A percentile compares a stretch with the other conserved stretches of the same genome.
Conservation (phyloP, 2,797 vertebrate genomes). For the Melanotaenia nigrans region DNA sequence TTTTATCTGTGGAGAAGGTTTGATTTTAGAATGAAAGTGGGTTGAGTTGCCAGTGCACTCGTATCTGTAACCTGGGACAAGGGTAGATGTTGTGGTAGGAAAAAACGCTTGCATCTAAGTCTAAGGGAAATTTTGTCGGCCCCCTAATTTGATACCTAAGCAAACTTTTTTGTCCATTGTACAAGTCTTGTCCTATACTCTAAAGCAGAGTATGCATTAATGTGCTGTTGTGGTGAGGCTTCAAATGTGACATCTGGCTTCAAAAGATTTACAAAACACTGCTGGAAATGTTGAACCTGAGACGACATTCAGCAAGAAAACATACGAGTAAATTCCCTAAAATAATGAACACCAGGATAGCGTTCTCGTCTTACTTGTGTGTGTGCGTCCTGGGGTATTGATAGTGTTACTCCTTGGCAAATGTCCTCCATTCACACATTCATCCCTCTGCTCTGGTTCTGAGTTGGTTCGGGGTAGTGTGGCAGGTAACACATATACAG, state of each 20-base stretch:
- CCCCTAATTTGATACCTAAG: no score
- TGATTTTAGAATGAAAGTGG: not conserved
- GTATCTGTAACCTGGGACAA: no score
- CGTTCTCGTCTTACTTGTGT: conserved; percentile 28
- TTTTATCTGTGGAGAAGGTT: not conserved
- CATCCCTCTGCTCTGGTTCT: conserved; percentile 39
- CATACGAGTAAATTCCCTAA: not conserved
- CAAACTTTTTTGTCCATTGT: no score
- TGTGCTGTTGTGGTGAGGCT: no score
- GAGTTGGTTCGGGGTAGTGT: conserved; percentile 34
- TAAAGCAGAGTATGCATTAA: no score
- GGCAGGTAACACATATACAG: not conserved
- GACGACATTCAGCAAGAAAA: not conserved
- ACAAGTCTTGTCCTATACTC: no score
- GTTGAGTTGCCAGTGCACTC: no score
- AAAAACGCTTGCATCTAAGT: no score
- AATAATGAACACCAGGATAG: not conserved
- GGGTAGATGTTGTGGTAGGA: no score
- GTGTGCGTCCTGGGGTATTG: not conserved
- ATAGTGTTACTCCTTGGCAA: conserved; percentile 31
- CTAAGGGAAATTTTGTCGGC: no score
- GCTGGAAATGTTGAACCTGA: no score
- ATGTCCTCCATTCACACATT: conserved; percentile 25
- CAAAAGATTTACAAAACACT: not conserved
- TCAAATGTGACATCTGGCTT: not conserved